A percentile compares a stretch with the other conserved stretches of the same genome.
phyloP scores from a whole-genome alignment of 2,797 vertebrate genomes.

The Sebastes cheni region DNA sequence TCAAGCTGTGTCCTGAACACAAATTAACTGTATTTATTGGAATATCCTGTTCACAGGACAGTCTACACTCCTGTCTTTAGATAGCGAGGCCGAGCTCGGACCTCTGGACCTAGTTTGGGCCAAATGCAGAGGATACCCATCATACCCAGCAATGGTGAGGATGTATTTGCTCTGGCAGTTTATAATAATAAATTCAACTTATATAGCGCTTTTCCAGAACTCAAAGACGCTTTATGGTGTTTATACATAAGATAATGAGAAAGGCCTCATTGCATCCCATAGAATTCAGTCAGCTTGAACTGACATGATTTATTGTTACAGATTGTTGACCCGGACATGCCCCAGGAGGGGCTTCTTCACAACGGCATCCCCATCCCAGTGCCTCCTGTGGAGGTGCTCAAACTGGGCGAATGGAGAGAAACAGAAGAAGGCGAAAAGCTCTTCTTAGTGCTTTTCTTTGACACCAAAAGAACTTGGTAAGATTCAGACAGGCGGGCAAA shows the following conservation, averaged over 20 bases:
- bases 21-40: conserved; percentile 38
- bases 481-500: conserved; percentile 37
- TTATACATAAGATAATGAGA: not conserved
- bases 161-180: not conserved
- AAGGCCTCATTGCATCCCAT: not conserved
- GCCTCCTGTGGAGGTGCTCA: conserved; percentile 94
- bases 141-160: conserved; percentile 97
- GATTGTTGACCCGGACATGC: conserved; percentile 98
- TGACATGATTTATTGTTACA: conserved; percentile 63
- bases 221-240: not conserved
- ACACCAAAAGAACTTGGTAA: conserved; percentile 99
- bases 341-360: conserved; percentile 95
- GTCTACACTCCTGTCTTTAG: conserved; percentile 88
- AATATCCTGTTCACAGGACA: conserved; percentile 83
- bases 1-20: not conserved
- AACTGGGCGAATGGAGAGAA: conserved; percentile 90
- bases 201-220: too few relatives aligned
- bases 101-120: conserved; percentile 98
- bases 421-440: conserved; percentile 90
- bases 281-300: not conserved
- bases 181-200: too few relatives aligned
- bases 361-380: conserved; percentile 98
- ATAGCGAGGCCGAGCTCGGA: conserved; percentile 87
- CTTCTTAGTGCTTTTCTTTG: conserved; percentile 98
- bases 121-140: conserved; percentile 98